A percentile compares a stretch with the other conserved stretches of the same genome.
phyloP scores from a whole-genome alignment of 2,113 vertebrate species.

The Seriola aureovittata region DNA sequence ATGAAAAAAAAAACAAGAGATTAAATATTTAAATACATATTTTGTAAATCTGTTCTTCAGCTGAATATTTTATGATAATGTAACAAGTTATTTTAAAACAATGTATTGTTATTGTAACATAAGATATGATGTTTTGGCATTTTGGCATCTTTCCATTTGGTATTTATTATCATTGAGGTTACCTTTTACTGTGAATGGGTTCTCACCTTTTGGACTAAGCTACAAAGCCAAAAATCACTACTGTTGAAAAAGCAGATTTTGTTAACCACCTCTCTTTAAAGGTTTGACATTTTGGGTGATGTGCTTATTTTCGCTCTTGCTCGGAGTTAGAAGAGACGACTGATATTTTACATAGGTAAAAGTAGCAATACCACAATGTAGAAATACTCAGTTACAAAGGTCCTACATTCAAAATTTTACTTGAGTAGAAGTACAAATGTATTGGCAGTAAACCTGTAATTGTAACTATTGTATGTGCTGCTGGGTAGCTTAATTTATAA shows the following conservation, averaged over 20 bases:
- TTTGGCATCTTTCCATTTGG: conserved; percentile 52
- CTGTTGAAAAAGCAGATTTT: conserved; percentile 8
- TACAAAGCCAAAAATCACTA: conserved; percentile 61
- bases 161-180: conserved; percentile 62
- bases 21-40: conserved; percentile 66
- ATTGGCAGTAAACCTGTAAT: too few species aligned
- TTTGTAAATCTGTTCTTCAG: conserved; percentile 70
- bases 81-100: conserved; percentile 60
- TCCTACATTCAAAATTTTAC: neutral
- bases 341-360: neutral
- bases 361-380: neutral
- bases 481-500: neutral
- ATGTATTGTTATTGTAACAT: conserved; percentile 64
- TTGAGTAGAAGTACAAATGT: too few species aligned
- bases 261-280: neutral
- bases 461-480: neutral
- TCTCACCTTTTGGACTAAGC: conserved; percentile 58
- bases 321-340: neutral
- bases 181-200: conserved; percentile 69
- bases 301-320: neutral
- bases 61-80: conserved; percentile 72
- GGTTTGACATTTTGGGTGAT: conserved; percentile 37
- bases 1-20: conserved; percentile 33
- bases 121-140: conserved; percentile 41
- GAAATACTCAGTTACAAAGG: neutral